These are phyloP conservation scores for Drosophila subquinaria DNA, from an alignment of 2,888 invertebrate species.

Conservation along the genomic window DNA sequence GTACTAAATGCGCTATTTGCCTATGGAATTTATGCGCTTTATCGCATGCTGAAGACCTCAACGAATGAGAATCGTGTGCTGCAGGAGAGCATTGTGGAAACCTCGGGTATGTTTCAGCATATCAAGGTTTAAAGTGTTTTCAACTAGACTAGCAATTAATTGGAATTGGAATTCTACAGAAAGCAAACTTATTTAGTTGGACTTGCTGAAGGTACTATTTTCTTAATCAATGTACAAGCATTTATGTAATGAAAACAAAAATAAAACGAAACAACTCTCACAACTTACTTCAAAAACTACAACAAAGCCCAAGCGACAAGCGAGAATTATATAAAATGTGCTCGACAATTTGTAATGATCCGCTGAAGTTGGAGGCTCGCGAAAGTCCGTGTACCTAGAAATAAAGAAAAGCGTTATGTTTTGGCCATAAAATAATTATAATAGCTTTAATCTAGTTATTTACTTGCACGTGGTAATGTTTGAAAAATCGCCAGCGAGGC, in stretches of 20 bases:
- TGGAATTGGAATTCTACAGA: conserved; percentile 42
- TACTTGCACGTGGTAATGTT: conserved; percentile 89
- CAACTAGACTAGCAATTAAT: conserved; percentile 28
- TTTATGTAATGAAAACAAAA: conserved; percentile 51
- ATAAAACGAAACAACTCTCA: conserved; percentile 46
- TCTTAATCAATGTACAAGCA: conserved; percentile 45
- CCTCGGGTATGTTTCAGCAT: conserved; percentile 82
- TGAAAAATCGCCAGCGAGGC: conserved; percentile 84
- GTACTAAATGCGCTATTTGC: conserved; percentile 79
- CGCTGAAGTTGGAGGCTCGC: conserved; percentile 89
- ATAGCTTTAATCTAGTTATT: conserved; percentile 25
- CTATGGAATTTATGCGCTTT: conserved; percentile 80
- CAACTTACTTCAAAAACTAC: conserved; percentile 94
- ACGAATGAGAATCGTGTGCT: conserved; percentile 77
- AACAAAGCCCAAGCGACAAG: conserved; percentile 95
- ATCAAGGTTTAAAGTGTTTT: conserved; percentile 73
- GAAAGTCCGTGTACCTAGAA: conserved; percentile 91
- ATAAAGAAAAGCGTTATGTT: not conserved
- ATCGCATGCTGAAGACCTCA: conserved; percentile 75
- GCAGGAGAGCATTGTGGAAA: conserved; percentile 81
- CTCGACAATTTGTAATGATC: conserved; percentile 89
- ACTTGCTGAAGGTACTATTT: conserved; percentile 29
- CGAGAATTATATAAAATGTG: conserved; percentile 96
- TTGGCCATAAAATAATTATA: not conserved
- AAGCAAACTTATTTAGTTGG: conserved; percentile 59